These are phyloP conservation scores for Drosophila trapezifrons DNA, from an alignment of 1,140 invertebrate genomes.

Conservation along the genomic window DNA sequence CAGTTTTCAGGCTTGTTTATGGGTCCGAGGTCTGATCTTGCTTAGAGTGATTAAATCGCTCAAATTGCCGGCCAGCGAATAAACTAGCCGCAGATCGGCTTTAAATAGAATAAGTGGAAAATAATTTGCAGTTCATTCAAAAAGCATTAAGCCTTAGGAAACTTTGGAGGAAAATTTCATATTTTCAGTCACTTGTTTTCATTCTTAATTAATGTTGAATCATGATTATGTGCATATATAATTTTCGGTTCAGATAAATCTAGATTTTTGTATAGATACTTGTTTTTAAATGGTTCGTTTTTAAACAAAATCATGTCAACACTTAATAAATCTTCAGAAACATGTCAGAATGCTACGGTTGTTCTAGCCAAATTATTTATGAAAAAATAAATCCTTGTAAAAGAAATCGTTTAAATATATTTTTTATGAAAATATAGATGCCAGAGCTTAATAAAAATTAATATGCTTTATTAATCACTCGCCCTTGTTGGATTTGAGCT, in stretches of 20 bases:
- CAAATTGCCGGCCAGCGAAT: slow-evolving; percentile 35
- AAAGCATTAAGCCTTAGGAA: not conserved
- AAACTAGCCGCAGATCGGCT: slow-evolving; percentile 37
- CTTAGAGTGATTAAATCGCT: slow-evolving; percentile 51
- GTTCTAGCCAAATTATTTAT: not conserved
- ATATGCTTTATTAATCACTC: no score
- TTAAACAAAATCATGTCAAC: slow-evolving; percentile 1
- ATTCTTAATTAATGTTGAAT: not conserved
- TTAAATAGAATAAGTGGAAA: slow-evolving; percentile 51
- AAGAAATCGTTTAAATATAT: not conserved
- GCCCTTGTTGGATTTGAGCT: not conserved
- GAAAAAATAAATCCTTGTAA: not conserved
- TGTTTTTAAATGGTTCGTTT: not conserved
- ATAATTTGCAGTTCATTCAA: slow-evolving; percentile 31
- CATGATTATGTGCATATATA: not conserved
- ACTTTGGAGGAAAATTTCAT: not conserved
- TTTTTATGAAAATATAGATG: not conserved
- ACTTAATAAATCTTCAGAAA: not conserved
- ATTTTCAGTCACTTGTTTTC: not conserved
- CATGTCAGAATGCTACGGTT: no score
- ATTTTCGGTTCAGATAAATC: slow-evolving; percentile 2
- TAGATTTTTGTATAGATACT: not conserved
- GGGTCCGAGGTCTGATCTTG: slow-evolving; percentile 25
- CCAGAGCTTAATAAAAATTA: no score
- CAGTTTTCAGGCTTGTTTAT: slow-evolving; percentile 22